Base-by-base conservation (phyloP, 2,888 invertebrate species). In the Nymphalis polychloros region DNA sequence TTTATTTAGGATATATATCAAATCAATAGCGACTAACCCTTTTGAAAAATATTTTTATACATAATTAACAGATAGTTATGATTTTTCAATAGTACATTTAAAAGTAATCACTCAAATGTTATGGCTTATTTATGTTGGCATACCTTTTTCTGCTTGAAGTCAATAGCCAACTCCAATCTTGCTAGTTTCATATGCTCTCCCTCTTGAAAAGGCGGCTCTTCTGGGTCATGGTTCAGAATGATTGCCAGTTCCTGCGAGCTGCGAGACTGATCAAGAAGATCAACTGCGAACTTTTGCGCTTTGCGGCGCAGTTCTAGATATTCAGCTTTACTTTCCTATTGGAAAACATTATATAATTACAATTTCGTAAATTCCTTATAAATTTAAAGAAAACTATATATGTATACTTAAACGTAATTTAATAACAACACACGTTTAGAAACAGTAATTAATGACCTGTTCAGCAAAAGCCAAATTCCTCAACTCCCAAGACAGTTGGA, bases 141-240 rank as follows among this genome's bases (percentile, higher is more conserved):
- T 69, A 98, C 98, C 95, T 96, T 96, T 88, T 99, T 99, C 87
- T 99, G 99, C 81, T 98, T 98, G 84, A 97, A 98, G 79, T 96
- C 94, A 71, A 99, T 97, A 1, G 99, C 99, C 72, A 97, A 92
- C 80, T 98, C 97, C 63, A 99, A 92, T 61, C 98, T 93, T 0
- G 97, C 96, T 60, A 99, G 90, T 78, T 95, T 95, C 95, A 97
- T 97, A 72, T 96, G 95, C 75, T 97, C 97, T 0, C 96, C 97
- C 3, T 95, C 95, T 73, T 96, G 94, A 79, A 96, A 96, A 0
- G 95, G 94, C 0, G 94, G 94, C 70, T 93, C 93, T 2, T 96
- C 95, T 0, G 95, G 97, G 83, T 98, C 97, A 80, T 98, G 97
- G 89, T 99, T 99, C 23, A 99, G 94, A 70, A 99, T 96, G 60